phyloP scores from a whole-genome alignment of 2,888 invertebrate species.

The Aquatica leii region DNA sequence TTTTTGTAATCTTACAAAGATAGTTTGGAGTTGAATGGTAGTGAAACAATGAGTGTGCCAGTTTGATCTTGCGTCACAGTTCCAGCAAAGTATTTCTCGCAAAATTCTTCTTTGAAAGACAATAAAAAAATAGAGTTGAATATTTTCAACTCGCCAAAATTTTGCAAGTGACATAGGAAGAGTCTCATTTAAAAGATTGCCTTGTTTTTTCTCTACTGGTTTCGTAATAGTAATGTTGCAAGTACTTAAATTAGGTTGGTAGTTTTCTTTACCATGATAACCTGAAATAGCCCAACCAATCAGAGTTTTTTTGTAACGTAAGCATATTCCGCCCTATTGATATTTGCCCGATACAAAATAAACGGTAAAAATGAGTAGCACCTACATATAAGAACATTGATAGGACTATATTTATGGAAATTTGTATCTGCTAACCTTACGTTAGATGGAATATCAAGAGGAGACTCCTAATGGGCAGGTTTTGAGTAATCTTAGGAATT shows the following conservation, averaged over 20 bases:
- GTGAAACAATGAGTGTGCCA: constrained; percentile 25
- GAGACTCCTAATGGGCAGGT: neutral
- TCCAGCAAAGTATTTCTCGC: constrained; percentile 25
- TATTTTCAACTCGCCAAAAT: constrained; percentile 34
- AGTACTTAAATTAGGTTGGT: neutral
- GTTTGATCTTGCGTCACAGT: neutral
- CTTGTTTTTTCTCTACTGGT: no score
- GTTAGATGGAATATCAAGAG: constrained; percentile 11
- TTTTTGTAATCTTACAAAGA: constrained; percentile 19
- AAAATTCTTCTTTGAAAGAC: constrained; percentile 16
- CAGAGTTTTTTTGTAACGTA: constrained; percentile 14
- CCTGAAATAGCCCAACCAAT: constrained; percentile 20
- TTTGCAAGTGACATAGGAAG: neutral
- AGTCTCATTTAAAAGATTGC: neutral
- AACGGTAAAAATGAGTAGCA: constrained; percentile 11
- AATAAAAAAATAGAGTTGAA: neutral
- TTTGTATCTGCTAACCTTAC: constrained; percentile 8
- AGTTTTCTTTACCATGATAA: neutral
- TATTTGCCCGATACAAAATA: constrained; percentile 10
- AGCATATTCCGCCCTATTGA: constrained; percentile 1
- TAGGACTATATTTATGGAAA: constrained; percentile 8
- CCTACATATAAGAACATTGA: constrained; percentile 19
- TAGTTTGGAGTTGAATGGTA: constrained; percentile 21
- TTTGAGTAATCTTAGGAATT: constrained; percentile 13
- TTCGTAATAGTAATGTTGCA: neutral